phyloP scores from a whole-genome alignment of 1,140 invertebrate species.

The Penaeus japonicus region DNA sequence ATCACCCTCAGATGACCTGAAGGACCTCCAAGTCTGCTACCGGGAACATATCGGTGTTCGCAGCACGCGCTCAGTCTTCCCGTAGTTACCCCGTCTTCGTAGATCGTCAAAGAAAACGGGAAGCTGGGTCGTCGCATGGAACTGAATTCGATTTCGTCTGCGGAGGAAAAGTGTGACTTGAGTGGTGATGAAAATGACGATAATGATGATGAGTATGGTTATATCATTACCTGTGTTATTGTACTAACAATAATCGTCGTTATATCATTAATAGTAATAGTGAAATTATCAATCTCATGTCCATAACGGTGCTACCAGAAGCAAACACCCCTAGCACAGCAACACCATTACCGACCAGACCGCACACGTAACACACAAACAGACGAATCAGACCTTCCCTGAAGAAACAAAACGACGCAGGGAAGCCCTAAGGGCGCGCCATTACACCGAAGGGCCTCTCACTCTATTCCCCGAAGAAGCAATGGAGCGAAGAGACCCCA shows the following conservation, averaged over 20 bases:
- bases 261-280: no score
- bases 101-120: slow-evolving; percentile 53
- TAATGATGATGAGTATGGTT: background rate
- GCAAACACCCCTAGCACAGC: no score
- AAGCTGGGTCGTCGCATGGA: slow-evolving; percentile 41
- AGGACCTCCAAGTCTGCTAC: slow-evolving; percentile 35
- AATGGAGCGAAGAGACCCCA: no score
- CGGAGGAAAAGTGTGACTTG: background rate
- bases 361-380: no score
- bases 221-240: background rate
- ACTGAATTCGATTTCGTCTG: slow-evolving; percentile 48
- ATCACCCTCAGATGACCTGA: slow-evolving; percentile 47
- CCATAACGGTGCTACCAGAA: no score
- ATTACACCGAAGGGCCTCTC: no score
- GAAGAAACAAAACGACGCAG: no score
- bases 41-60: slow-evolving; percentile 47
- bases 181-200: background rate
- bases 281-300: no score
- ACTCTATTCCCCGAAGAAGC: no score
- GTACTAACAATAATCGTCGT: background rate
- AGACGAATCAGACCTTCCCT: no score
- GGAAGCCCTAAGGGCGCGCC: no score
- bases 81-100: slow-evolving; percentile 42
- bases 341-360: no score
- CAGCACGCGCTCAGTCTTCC: slow-evolving; percentile 47